Evolutionary conservation across 2,797 vertebrate genomes (phyloP), one percentile per base, ranked within the genome.

Genomic region (Anomalospiza imberbis): DNA sequence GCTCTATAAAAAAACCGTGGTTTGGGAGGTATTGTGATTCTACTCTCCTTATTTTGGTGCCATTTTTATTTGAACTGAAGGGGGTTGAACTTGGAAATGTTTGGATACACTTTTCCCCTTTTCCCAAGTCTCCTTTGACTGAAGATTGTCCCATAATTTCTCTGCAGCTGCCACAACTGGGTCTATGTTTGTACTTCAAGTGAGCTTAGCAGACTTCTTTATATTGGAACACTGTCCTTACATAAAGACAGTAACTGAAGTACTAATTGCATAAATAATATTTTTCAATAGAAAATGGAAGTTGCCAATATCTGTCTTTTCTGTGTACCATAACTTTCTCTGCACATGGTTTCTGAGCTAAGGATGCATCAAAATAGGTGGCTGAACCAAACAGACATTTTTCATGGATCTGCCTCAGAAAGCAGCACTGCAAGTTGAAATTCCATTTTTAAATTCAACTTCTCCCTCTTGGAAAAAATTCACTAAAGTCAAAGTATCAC

Each of bases 391-490:
- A 68, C 40, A 93, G 42, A 22, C 8, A 6, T 78, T 90, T 71
- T 93, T 91, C 42, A 79, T 88, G 66, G 89, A 65, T 47, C 42
- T 72, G 42, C 74, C 68, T 94, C 55, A 81, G 91, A 97, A 81
- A 93, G 55, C 20, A 88, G 65, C 47, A 63, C 31, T 45, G 36
- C 21, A 66, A 63, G 58, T 50, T 80, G 66, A 83, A 91, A 89
- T 93, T 92, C 89, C 36, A 16, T 94, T 88, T 83, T 85, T 60
- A 65, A 93, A 72, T 88, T 88, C 80, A 89, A 73, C 70, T 95
- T 88, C 54, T 93, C 47, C 17, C 61, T 95, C 72, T 95, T 92
- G 71, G 91, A 96, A 96, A 57, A 94, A 92, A 83, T 40, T 66
- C 62, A n/a, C 47, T 92, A 1, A 88, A 93, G 55, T 89, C 44